Percentiles rank a stretch among this genome's conserved stretches.
These are phyloP conservation scores for Podilymbus podiceps DNA, from an alignment of 2,113 vertebrate genomes.

Conservation along the genomic window DNA sequence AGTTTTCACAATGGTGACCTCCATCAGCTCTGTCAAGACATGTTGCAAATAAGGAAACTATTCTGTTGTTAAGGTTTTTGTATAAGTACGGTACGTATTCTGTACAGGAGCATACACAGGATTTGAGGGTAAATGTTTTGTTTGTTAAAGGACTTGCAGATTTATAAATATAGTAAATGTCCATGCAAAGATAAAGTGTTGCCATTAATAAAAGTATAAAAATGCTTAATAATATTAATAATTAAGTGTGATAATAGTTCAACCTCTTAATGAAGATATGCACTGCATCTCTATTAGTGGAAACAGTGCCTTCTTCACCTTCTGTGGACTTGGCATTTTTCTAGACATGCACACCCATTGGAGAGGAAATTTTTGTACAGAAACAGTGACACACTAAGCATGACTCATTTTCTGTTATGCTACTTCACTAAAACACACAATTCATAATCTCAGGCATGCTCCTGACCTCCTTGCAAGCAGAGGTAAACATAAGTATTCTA, in stretches of 20 bases:
- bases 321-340: not conserved
- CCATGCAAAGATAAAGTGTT: not conserved
- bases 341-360: not conserved
- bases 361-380: not conserved
- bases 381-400: not conserved
- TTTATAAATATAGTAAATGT: not conserved
- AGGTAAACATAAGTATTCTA: not conserved
- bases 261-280: not conserved
- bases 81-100: not conserved
- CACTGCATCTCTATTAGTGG: not conserved
- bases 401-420: not conserved
- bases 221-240: not conserved
- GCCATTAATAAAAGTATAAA: not conserved
- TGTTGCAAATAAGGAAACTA: not conserved
- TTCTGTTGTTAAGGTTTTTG: not conserved
- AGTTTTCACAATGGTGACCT: not conserved
- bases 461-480: not conserved
- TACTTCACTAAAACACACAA: not conserved
- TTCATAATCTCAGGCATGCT: not conserved
- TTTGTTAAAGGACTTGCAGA: not conserved
- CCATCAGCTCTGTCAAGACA: not conserved
- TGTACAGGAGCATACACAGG: not conserved
- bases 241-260: not conserved
- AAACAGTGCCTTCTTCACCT: not conserved
- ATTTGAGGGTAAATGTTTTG: not conserved